Conservation (phyloP, 2,888 invertebrate species). For the Meliscaeva auricollis region DNA sequence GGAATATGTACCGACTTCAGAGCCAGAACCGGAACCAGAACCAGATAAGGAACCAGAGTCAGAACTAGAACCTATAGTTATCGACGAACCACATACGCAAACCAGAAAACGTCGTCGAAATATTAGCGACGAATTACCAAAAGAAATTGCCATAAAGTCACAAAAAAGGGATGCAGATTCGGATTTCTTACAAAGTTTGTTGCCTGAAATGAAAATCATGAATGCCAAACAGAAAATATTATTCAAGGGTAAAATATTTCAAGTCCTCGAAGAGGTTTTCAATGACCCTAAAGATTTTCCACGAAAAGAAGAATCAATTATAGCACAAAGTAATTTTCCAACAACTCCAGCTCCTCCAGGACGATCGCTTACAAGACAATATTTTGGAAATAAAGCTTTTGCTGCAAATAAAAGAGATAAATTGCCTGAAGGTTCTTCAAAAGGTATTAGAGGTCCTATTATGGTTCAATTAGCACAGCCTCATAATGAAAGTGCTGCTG, state of each 20-base stretch:
- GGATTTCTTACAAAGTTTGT: conserved; percentile 74
- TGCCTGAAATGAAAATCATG: conserved; percentile 82
- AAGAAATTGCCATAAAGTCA: background rate
- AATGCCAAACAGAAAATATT: conserved; percentile 81
- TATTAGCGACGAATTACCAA: background rate
- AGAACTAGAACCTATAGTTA: background rate
- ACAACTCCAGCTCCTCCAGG: background rate
- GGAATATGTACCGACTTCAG: no score
- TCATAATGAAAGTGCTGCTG: background rate
- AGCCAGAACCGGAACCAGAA: no score
- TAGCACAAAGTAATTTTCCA: background rate
- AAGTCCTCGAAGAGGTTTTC: conserved; percentile 81
- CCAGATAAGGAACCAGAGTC: background rate
- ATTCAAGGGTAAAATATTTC: conserved; percentile 81
- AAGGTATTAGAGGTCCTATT: background rate
- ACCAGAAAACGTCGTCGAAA: background rate
- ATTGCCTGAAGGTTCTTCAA: no score
- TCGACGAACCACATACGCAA: background rate
- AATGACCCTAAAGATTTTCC: conserved; percentile 77
- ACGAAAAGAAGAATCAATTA: background rate
- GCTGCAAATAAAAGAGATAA: background rate
- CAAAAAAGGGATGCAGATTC: background rate
- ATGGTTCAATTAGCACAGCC: background rate
- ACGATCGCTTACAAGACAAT: background rate
- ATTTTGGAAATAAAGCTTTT: background rate